Evolutionary conservation across 2,888 invertebrate species (phyloP), one percentile per base, ranked within the genome.

Genomic region (Agrotis exclamationis): DNA sequence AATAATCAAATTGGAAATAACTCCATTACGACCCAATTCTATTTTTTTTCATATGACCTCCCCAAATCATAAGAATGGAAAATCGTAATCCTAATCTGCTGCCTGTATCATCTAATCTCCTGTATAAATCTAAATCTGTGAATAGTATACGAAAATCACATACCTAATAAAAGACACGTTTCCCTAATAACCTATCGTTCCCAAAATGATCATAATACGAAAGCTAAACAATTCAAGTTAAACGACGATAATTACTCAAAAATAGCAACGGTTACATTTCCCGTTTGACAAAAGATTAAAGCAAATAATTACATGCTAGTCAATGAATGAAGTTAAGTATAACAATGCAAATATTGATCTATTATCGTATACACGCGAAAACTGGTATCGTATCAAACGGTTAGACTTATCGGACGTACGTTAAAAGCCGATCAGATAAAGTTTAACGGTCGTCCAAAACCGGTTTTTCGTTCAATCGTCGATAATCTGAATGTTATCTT

Each of bases 391-490:
- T 73, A 90, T 88, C 83, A 85, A 88, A 88, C 86, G 85, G 84
- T 84, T 82, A 79, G 84, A 90, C 85, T 91, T 90, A 92, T 87
- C 91, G 82, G 78, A 78, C 83, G 87, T 83, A 79, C 80, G 89
- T 87, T 90, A 89, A 88, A 88, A 87, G 86, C 86, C 87, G 86
- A 89, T 88, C 87, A 86, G 83, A 90, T 89, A 85, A 39, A 87
- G 87, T 90, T 94, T 94, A 94, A 95, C 95, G 94, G 95, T 93
- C 89, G 77, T 64, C 64, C 60, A 63, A n/a, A 88, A 93, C 94
- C 87, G 90, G 95, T 94, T 91, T 80, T 69, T 68, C 62, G 70
- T 70, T 83, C 83, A 88, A 90, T 90, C 89, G 56, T 57, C 54
- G 44, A 87, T 70, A 74, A 80, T 77, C 57, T 63, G 54, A 62